Conservation (phyloP, 1,140 invertebrate species). For the Hirudo medicinalis region DNA sequence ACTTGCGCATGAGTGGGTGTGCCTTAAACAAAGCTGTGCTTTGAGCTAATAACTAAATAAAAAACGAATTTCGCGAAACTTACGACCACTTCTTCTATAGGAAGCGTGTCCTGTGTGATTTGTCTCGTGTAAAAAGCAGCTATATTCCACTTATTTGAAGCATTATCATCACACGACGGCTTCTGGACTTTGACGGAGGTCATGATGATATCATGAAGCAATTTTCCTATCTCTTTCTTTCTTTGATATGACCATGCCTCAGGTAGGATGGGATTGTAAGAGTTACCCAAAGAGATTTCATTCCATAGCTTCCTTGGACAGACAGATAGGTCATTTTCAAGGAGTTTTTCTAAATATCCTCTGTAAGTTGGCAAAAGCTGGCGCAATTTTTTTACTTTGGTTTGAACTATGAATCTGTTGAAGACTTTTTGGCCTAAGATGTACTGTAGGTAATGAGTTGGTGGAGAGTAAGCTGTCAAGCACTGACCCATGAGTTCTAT, state of each 20-base stretch:
- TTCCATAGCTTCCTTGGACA: slow-evolving; percentile 2
- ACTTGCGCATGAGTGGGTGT: slow-evolving; percentile 56
- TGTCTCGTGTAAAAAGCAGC: slow-evolving; percentile 72
- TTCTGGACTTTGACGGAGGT: background rate
- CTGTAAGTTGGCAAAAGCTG: background rate
- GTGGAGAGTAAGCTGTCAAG: slow-evolving; percentile 3
- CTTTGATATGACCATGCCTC: background rate
- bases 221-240: slow-evolving; percentile 50
- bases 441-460: slow-evolving; percentile 41
- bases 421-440: slow-evolving; percentile 53
- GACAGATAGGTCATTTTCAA: background rate
- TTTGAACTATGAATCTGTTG: slow-evolving; percentile 52
- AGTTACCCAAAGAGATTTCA: background rate
- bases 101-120: slow-evolving; percentile 49
- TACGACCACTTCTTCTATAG: slow-evolving; percentile 42
- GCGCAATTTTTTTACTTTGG: slow-evolving; percentile 33
- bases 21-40: slow-evolving; percentile 49
- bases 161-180: background rate
- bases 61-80: slow-evolving; percentile 6
- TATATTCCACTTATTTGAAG: slow-evolving; percentile 28
- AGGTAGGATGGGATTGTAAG: background rate
- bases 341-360: background rate
- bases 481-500: slow-evolving; percentile 24
- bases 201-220: slow-evolving; percentile 50
- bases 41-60: background rate